These are phyloP conservation scores for Nyctibius bracteatus DNA, from an alignment of 2,113 vertebrate species.

Conservation along the genomic window DNA sequence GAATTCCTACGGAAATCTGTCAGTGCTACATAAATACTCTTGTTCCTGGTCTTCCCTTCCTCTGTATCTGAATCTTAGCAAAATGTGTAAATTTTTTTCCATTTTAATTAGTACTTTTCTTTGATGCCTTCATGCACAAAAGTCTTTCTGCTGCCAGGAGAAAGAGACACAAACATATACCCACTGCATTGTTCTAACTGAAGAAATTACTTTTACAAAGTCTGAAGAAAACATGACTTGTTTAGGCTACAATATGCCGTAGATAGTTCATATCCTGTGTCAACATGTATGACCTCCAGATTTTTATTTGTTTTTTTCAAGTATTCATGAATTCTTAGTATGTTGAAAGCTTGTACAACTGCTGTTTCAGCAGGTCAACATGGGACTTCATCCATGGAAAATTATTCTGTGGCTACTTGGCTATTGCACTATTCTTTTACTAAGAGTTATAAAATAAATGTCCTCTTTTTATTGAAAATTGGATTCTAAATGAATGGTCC, in stretches of 20 bases:
- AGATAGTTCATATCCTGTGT: neutral
- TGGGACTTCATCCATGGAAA: neutral
- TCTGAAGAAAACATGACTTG: neutral
- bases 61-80: neutral
- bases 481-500: neutral
- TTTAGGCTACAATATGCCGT: neutral
- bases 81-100: neutral
- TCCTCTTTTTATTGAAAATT: neutral
- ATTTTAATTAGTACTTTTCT: neutral
- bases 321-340: neutral
- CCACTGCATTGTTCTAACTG: neutral
- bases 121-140: neutral
- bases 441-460: neutral
- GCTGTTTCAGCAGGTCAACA: neutral
- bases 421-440: neutral
- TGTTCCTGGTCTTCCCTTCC: neutral
- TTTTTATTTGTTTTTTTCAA: neutral
- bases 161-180: neutral
- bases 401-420: neutral
- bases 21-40: neutral
- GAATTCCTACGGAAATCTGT: neutral
- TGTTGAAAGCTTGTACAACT: neutral
- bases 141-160: neutral
- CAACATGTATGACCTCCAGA: neutral
- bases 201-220: neutral